Evolutionary conservation across 2,113 vertebrate species (phyloP).

Genomic region (Poicephalus gulielmi): DNA sequence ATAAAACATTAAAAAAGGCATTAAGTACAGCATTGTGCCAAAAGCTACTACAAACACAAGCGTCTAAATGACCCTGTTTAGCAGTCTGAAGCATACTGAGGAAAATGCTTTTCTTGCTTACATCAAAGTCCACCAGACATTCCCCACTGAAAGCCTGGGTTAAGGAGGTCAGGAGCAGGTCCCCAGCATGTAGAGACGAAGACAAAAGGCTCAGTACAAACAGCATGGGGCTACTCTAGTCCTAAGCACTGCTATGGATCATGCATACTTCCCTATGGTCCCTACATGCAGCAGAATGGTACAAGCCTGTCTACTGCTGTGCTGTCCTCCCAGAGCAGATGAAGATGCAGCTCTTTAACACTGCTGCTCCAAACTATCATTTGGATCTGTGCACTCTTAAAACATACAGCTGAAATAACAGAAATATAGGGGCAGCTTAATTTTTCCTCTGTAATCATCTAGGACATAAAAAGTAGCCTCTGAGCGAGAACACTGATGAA

Average conservation of each 20-base stretch:
- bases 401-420: background rate
- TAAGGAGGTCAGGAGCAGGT: background rate
- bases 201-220: background rate
- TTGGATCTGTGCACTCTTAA: background rate
- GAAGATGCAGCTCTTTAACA: background rate
- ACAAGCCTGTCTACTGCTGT: background rate
- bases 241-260: background rate
- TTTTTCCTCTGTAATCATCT: background rate
- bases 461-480: background rate
- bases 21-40: background rate
- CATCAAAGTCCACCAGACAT: background rate
- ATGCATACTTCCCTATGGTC: fast-evolving
- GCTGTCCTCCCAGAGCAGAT: background rate
- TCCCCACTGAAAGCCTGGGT: background rate
- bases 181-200: fast-evolving
- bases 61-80: background rate
- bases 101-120: background rate
- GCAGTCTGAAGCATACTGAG: background rate
- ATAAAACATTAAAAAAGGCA: constrained; percentile 6
- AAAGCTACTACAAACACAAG: background rate
- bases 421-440: background rate
- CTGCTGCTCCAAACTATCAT: background rate
- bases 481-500: background rate
- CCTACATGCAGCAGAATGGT: background rate
- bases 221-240: background rate